Conservation (phyloP, 2,113 vertebrate species). For the Tenrec ecaudatus region DNA sequence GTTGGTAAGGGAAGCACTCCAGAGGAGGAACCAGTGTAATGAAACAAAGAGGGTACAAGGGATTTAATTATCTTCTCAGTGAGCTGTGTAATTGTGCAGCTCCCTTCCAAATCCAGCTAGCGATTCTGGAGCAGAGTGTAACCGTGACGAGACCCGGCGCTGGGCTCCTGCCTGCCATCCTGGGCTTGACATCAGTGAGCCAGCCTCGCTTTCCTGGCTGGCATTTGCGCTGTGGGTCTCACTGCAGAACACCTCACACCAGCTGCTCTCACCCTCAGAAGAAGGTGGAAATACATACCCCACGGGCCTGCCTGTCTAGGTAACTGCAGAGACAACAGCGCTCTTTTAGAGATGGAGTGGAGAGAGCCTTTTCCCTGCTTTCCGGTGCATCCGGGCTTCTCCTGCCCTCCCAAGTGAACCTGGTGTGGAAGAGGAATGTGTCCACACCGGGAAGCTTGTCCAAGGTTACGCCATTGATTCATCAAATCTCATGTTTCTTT, state of each 20-base stretch:
- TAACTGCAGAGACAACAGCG: neutral
- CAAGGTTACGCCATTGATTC: neutral
- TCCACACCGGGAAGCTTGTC: neutral
- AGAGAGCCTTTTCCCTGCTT: neutral
- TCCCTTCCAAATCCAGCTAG: slow-evolving; percentile 40
- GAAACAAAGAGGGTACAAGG: slow-evolving; percentile 64
- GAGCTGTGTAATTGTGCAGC: slow-evolving; percentile 61
- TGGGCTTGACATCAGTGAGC: neutral
- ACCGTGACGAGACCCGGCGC: neutral
- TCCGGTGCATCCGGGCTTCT: neutral
- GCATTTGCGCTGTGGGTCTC: neutral
- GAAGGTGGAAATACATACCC: neutral
- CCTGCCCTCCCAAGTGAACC: neutral
- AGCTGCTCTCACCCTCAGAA: neutral
- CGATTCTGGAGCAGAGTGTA: neutral
- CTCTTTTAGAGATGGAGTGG: neutral
- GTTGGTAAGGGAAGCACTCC: neutral
- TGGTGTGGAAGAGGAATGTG: neutral
- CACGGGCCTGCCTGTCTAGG: fast-evolving
- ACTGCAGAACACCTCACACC: neutral
- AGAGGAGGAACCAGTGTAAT: slow-evolving; percentile 27
- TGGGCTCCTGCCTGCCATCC: fast-evolving
- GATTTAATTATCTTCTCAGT: slow-evolving; percentile 71
- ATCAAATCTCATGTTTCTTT: neutral
- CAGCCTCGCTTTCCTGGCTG: neutral